Evolutionary conservation across 2,888 invertebrate species (phyloP).

Genomic region (Gasteruption jaculator): DNA sequence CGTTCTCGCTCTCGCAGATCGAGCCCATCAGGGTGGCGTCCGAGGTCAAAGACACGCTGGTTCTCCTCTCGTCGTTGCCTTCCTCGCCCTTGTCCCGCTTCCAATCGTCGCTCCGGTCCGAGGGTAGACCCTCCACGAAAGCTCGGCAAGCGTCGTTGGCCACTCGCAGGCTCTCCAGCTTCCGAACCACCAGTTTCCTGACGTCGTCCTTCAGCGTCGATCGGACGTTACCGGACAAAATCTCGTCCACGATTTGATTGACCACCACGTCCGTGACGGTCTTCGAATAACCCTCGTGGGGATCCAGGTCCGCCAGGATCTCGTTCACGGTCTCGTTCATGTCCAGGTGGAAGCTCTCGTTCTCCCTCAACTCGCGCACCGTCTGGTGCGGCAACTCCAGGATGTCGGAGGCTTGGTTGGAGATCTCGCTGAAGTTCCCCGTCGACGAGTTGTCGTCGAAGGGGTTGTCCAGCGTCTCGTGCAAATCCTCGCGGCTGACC

Average conservation of each 20-base stretch:
- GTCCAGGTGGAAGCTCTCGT: slow-evolving; percentile 34
- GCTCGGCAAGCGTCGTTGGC: slow-evolving; percentile 19
- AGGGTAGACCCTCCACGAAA: slow-evolving; percentile 20
- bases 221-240: slow-evolving; percentile 24
- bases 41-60: too few species aligned
- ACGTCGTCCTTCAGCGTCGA: neutral
- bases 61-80: too few species aligned
- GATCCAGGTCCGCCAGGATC: slow-evolving; percentile 37
- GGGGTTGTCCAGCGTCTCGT: slow-evolving; percentile 10
- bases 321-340: slow-evolving; percentile 40
- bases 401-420: slow-evolving; percentile 33
- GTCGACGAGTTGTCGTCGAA: slow-evolving; percentile 8
- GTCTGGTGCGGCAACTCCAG: slow-evolving; percentile 33
- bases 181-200: slow-evolving; percentile 15
- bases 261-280: slow-evolving; percentile 27
- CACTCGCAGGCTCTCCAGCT: slow-evolving; percentile 21
- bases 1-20: too few species aligned
- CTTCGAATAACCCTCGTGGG: too few species aligned
- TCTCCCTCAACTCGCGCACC: slow-evolving; percentile 31
- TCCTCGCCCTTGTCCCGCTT: too few species aligned
- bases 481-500: slow-evolving; percentile 16
- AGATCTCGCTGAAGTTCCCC: slow-evolving; percentile 14
- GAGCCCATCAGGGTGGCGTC: too few species aligned
- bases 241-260: slow-evolving; percentile 33
- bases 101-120: too few species aligned